phyloP scores from a whole-genome alignment of 1,140 invertebrate genomes.

The Drosophila biarmipes region DNA sequence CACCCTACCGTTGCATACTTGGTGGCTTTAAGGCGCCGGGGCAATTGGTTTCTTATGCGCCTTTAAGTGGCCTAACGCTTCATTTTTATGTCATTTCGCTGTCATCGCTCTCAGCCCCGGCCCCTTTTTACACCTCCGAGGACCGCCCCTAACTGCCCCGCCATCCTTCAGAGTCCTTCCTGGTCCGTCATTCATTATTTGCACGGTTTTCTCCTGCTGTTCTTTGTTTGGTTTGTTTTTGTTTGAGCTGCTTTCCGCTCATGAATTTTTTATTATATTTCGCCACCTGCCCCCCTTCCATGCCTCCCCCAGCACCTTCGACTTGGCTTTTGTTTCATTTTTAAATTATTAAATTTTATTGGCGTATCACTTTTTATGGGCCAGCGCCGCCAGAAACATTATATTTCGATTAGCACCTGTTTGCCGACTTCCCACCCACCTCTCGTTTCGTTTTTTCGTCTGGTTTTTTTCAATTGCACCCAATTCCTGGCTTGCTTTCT shows the following conservation, averaged over 20 bases:
- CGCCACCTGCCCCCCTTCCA: conserved; percentile 32
- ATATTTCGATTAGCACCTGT: conserved; percentile 83
- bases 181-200: conserved; percentile 79
- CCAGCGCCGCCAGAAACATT: conserved; percentile 77
- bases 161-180: conserved; percentile 21
- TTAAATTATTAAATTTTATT: conserved; percentile 83
- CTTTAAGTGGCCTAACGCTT: conserved; percentile 81
- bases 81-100: conserved; percentile 79
- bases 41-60: conserved; percentile 78
- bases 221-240: conserved; percentile 46
- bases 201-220: conserved; percentile 46
- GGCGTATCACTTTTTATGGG: conserved; percentile 81
- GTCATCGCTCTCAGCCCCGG: conserved; percentile 43
- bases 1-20: conserved; percentile 61
- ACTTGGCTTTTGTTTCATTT: conserved; percentile 68
- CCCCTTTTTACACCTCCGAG: conserved; percentile 1
- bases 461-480: conserved; percentile 52
- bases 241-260: conserved; percentile 67
- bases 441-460: conserved; percentile 24
- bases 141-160: background rate
- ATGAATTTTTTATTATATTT: conserved; percentile 82
- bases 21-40: conserved; percentile 60
- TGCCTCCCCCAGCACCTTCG: conserved; percentile 18
- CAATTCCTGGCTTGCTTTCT: conserved; percentile 14
- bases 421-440: conserved; percentile 42